Conservation (phyloP, 2,797 vertebrate genomes). For the Mallotus villosus region DNA sequence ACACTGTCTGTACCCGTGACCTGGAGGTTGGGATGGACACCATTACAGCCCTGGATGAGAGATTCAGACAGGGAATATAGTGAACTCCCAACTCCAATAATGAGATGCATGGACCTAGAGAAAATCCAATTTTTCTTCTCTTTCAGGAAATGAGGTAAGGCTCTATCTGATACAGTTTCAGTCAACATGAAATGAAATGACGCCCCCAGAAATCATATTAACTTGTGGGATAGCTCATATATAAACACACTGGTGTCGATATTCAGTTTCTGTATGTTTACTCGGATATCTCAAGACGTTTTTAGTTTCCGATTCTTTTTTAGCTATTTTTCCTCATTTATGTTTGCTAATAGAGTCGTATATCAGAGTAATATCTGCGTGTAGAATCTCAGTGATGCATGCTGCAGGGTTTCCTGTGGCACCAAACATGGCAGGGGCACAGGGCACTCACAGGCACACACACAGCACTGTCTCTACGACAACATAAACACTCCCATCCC, state of each 20-base stretch:
- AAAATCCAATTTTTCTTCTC: slow-evolving; percentile 18
- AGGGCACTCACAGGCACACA: no score
- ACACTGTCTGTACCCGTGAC: slow-evolving; percentile 7
- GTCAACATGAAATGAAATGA: slow-evolving; percentile 24
- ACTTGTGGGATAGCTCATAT: slow-evolving; percentile 6
- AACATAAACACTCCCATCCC: no score
- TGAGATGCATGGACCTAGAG: slow-evolving; percentile 22
- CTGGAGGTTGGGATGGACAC: background rate
- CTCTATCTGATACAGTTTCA: slow-evolving; percentile 26
- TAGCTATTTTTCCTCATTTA: background rate
- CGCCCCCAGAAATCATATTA: slow-evolving; percentile 12
- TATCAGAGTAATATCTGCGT: background rate
- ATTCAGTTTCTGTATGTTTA: background rate
- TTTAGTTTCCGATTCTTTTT: slow-evolving; percentile 2
- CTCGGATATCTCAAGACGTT: background rate
- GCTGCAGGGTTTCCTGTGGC: background rate
- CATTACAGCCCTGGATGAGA: background rate
- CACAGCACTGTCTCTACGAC: background rate
- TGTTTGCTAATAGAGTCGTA: slow-evolving; percentile 1
- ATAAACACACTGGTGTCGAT: background rate
- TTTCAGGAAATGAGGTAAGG: slow-evolving; percentile 35
- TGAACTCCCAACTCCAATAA: slow-evolving; percentile 23
- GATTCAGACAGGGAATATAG: slow-evolving; percentile 8
- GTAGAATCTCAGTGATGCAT: background rate
- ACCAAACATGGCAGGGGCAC: background rate